Conservation (phyloP, 2,113 vertebrate genomes). For the Aegotheles bennettii region DNA sequence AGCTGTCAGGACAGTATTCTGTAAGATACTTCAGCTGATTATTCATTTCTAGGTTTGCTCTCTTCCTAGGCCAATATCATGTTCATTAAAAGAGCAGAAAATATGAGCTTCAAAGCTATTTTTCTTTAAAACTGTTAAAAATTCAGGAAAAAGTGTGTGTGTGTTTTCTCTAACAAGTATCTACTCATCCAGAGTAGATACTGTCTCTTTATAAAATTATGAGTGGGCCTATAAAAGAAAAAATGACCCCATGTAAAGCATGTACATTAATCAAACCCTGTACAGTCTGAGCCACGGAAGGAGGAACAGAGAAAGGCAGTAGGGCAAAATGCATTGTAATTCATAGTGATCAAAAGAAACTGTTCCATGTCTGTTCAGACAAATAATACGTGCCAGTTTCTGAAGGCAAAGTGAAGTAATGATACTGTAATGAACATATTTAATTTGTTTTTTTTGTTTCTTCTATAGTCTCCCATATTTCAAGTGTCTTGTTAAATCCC, state of each 20-base stretch:
- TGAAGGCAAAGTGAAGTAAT: neutral
- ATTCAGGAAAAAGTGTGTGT: neutral
- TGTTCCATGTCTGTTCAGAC: neutral
- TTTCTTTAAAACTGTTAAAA: neutral
- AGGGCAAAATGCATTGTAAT: neutral
- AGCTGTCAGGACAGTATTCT: neutral
- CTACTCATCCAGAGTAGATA: neutral
- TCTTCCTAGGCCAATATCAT: neutral
- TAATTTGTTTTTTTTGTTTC: slow-evolving; percentile 24
- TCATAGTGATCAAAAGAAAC: neutral
- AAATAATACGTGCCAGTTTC: neutral
- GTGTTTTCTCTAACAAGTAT: neutral
- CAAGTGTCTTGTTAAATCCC: neutral
- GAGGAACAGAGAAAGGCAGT: neutral
- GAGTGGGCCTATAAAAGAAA: neutral
- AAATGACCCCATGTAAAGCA: neutral
- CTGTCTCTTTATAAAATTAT: neutral
- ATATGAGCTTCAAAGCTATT: neutral
- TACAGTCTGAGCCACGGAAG: neutral
- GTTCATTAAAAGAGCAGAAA: neutral
- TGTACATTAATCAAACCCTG: neutral
- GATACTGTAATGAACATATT: neutral
- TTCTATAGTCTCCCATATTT: neutral
- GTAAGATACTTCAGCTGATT: neutral
- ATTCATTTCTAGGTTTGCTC: neutral